Evolutionary conservation across 2,888 invertebrate genomes (phyloP).

Genomic region (Apamea sordens): DNA sequence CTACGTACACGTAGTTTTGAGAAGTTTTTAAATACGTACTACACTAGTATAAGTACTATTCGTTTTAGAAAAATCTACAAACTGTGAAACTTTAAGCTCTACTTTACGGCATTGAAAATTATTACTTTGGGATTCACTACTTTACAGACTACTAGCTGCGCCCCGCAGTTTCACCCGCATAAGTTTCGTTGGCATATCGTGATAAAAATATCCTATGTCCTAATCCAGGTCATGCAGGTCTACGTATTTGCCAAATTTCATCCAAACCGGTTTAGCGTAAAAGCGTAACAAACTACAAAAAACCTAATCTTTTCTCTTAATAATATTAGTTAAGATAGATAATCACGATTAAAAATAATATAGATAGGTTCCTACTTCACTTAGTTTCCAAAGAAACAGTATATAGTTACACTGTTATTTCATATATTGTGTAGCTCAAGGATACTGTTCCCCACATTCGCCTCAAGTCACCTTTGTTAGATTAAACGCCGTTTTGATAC

Average conservation of each 20-base stretch:
- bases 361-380: not conserved
- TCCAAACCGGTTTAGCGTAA: not conserved
- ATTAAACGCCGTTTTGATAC: slow-evolving; percentile 34
- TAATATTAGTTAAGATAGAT: too few species aligned
- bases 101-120: not conserved
- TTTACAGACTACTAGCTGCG: not conserved
- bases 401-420: slow-evolving; percentile 1
- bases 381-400: not conserved
- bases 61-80: not conserved
- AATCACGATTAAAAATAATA: not conserved
- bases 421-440: slow-evolving; percentile 5
- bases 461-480: slow-evolving; percentile 31
- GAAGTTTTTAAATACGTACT: too few species aligned
- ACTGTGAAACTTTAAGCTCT: not conserved
- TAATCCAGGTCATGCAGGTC: not conserved
- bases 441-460: slow-evolving; percentile 14
- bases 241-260: not conserved
- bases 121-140: slow-evolving; percentile 7
- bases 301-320: too few species aligned
- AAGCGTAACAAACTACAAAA: not conserved
- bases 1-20: too few species aligned
- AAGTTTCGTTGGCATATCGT: not conserved
- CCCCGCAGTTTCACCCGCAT: too few species aligned
- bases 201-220: not conserved
- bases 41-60: too few species aligned